These are phyloP conservation scores for Nettapus auritus DNA, from an alignment of 2,113 vertebrate species.

Conservation along the genomic window DNA sequence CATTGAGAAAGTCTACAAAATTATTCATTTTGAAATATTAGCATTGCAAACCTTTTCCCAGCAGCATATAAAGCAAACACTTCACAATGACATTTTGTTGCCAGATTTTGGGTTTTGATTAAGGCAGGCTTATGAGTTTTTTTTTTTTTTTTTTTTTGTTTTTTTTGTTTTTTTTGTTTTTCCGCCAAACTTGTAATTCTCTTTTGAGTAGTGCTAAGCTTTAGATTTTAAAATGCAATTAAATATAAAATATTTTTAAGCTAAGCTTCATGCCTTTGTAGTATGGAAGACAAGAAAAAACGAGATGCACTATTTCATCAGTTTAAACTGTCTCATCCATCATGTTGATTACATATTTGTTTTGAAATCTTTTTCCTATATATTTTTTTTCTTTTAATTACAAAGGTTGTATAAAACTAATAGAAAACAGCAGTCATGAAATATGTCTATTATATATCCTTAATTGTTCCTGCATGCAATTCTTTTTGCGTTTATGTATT, in stretches of 20 bases:
- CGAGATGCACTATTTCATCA: not conserved
- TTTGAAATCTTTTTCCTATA: not conserved
- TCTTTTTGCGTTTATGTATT: fast-evolving
- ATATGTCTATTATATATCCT: not conserved
- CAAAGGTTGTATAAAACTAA: not conserved
- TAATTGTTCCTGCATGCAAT: not conserved
- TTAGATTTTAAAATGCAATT: slow-evolving; percentile 21
- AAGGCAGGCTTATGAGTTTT: not conserved
- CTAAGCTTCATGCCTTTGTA: not conserved
- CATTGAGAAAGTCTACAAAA: not conserved
- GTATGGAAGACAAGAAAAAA: not conserved
- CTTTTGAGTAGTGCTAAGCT: slow-evolving; percentile 4
- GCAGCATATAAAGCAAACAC: not conserved
- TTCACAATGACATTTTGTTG: not conserved
- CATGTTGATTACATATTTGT: not conserved
- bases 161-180: not conserved
- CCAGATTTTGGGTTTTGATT: slow-evolving; percentile 2
- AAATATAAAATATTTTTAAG: not conserved
- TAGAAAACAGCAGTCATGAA: not conserved
- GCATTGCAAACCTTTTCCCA: not conserved
- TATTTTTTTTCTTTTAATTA: not conserved
- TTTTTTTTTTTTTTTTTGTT: not conserved
- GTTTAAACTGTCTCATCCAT: not conserved
- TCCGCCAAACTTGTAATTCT: not conserved
- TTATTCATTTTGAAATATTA: slow-evolving; percentile 16